Percentiles rank a stretch among this genome's conserved stretches.
These are phyloP conservation scores for Pollenia amentaria DNA, from an alignment of 2,888 invertebrate genomes.

Conservation along the genomic window DNA sequence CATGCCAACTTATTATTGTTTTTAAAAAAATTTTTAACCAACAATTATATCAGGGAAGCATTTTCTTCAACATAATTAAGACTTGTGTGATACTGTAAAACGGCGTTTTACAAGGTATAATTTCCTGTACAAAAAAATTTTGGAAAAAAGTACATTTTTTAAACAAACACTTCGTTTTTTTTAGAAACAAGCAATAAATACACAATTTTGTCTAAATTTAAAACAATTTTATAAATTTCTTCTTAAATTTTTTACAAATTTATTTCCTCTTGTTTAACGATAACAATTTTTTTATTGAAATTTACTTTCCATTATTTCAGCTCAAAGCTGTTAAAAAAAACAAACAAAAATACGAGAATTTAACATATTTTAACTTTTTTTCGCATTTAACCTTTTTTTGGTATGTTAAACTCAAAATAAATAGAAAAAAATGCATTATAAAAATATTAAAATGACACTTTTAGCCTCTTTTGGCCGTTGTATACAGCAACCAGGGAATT, in stretches of 20 bases:
- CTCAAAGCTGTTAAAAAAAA: neutral
- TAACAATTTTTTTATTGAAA: slow-evolving; percentile 34
- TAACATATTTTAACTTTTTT: slow-evolving; percentile 57
- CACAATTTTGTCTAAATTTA: too few species aligned
- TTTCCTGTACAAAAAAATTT: too few species aligned
- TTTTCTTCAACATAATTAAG: too few species aligned
- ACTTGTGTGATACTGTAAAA: too few species aligned
- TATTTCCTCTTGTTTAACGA: neutral
- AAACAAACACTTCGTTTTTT: too few species aligned
- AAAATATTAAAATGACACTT: slow-evolving; percentile 69
- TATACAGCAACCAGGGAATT: slow-evolving; percentile 54
- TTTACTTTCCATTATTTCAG: slow-evolving; percentile 33
- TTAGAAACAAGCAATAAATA: too few species aligned
- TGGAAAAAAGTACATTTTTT: too few species aligned
- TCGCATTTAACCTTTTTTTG: slow-evolving; percentile 56
- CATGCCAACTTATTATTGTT: too few species aligned
- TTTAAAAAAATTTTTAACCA: too few species aligned
- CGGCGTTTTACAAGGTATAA: too few species aligned
- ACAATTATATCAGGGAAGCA: too few species aligned
- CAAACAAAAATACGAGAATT: slow-evolving; percentile 8
- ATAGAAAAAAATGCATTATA: slow-evolving; percentile 31
- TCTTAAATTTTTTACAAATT: neutral
- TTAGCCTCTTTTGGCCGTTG: slow-evolving; percentile 58
- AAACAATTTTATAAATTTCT: neutral
- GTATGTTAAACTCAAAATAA: slow-evolving; percentile 46